Conservation (phyloP, 2,797 vertebrate genomes). For the Anabacerthia variegaticeps region DNA sequence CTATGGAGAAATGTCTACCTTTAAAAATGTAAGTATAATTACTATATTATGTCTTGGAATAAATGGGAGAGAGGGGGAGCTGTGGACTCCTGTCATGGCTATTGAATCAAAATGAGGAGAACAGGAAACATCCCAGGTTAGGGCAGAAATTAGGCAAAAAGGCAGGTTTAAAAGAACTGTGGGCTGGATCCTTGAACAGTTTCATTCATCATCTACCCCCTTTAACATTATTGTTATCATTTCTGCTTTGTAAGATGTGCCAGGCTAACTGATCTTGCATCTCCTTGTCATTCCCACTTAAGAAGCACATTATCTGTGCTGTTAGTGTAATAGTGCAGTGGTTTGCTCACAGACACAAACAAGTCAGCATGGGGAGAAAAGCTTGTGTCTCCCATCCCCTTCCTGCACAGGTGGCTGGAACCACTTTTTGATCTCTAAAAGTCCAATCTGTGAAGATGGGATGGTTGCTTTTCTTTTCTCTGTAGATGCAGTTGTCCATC, state of each 20-base stretch:
- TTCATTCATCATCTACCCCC: not conserved
- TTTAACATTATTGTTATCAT: not conserved
- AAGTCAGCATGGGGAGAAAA: not conserved
- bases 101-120: not conserved
- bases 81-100: not conserved
- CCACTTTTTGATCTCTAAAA: not conserved
- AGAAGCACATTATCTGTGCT: not conserved
- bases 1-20: conserved; percentile 67
- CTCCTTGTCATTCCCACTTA: not conserved
- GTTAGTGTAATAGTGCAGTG: not conserved
- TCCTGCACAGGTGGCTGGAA: not conserved
- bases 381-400: not conserved
- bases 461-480: not conserved
- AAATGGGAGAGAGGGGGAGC: conserved; percentile 36
- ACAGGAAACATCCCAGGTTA: not conserved
- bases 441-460: not conserved
- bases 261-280: not conserved
- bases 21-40: conserved; percentile 69
- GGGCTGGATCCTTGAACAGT: not conserved
- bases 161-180: not conserved
- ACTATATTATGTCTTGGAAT: conserved; percentile 40
- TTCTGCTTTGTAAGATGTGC: not conserved
- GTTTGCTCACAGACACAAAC: not conserved
- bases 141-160: not conserved
- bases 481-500: not conserved